phyloP scores from a whole-genome alignment of 2,797 vertebrate species.

The Semotilus atromaculatus region DNA sequence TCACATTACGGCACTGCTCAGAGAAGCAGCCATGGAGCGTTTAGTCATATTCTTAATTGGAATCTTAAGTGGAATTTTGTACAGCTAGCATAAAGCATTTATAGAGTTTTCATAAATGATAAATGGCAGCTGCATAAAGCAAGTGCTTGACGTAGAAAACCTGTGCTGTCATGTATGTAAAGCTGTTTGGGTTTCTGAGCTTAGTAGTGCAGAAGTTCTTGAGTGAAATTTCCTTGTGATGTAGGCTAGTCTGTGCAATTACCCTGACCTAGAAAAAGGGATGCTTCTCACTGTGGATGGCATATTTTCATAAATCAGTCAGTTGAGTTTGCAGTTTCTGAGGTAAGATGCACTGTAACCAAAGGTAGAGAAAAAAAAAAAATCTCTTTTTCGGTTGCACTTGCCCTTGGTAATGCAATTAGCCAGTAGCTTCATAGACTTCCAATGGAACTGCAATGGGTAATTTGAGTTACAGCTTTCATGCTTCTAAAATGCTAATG shows the following conservation, averaged over 20 bases:
- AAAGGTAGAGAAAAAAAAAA: not conserved
- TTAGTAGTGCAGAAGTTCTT: not conserved
- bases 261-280: constrained; percentile 28
- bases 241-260: constrained; percentile 11
- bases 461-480: constrained; percentile 58
- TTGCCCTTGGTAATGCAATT: constrained; percentile 49
- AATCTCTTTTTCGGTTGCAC: not conserved
- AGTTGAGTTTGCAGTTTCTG: constrained; percentile 28
- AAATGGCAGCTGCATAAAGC: not conserved
- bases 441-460: constrained; percentile 23
- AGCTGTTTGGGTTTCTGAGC: constrained; percentile 4
- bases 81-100: constrained; percentile 12
- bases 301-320: constrained; percentile 37
- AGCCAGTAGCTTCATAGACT: constrained; percentile 52
- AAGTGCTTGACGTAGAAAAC: not conserved
- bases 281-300: not conserved
- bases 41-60: not conserved
- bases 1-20: not conserved
- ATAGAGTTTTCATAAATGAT: constrained; percentile 32
- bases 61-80: constrained; percentile 25
- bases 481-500: constrained; percentile 55
- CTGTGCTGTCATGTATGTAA: constrained; percentile 20
- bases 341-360: constrained; percentile 12
- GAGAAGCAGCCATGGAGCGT: not conserved
- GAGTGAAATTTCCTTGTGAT: not conserved